These are phyloP conservation scores for Drosophila dives DNA, from an alignment of 2,888 invertebrate genomes.

Conservation along the genomic window DNA sequence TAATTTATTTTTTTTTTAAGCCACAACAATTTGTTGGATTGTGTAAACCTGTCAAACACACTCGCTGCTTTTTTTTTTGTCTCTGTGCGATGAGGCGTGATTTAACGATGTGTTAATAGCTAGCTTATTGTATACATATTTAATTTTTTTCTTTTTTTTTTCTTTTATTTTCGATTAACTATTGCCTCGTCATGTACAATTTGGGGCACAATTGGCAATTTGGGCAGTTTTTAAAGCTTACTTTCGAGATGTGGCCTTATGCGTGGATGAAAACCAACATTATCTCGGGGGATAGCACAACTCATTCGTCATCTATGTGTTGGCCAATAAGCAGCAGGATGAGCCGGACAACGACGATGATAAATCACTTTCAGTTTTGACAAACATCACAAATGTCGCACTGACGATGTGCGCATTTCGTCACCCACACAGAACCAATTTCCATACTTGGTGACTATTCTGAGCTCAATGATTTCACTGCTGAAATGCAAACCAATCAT, in stretches of 20 bases:
- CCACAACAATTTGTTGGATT: neutral
- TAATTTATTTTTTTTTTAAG: neutral
- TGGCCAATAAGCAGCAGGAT: constrained; percentile 10
- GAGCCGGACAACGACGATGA: constrained; percentile 49
- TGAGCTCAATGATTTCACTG: constrained; percentile 35
- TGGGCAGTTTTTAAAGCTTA: constrained; percentile 50
- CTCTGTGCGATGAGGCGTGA: constrained; percentile 39
- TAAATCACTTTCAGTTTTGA: constrained; percentile 79
- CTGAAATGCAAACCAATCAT: constrained; percentile 64
- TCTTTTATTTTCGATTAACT: constrained; percentile 10
- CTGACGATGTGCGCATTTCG: constrained; percentile 53
- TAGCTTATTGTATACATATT: constrained; percentile 60
- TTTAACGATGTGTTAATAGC: constrained; percentile 67
- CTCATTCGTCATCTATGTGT: constrained; percentile 51
- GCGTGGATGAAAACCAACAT: constrained; percentile 42
- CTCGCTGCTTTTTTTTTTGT: neutral
- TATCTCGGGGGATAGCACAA: constrained; percentile 37
- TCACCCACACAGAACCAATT: constrained; percentile 46
- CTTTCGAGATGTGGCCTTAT: constrained; percentile 13
- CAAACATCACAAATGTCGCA: constrained; percentile 74
- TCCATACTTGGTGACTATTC: constrained; percentile 54
- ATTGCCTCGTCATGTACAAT: constrained; percentile 58
- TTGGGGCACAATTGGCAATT: constrained; percentile 49
- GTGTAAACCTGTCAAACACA: neutral
- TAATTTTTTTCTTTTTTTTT: constrained; percentile 12